Percentiles rank a stretch among this genome's conserved stretches.
Evolutionary conservation across 53 echinoderm and acorn worm genomes (phyloP).

Genomic region (Pentamera pediparva): DNA sequence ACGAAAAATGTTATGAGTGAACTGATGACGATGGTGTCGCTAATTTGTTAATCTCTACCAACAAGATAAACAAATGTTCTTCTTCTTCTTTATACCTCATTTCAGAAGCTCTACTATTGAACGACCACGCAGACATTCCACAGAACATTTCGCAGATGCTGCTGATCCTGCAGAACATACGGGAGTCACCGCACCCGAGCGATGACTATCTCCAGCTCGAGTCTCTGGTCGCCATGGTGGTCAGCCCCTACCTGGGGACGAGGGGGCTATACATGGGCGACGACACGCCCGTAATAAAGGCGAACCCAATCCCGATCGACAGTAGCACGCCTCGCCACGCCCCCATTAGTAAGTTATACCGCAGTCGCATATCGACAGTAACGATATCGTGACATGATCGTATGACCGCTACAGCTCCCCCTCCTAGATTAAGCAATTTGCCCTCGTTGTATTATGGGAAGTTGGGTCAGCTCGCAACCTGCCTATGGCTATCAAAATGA

Average conservation of each 20-base stretch:
- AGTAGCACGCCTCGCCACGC: background rate
- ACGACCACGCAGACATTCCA: constrained; percentile 54
- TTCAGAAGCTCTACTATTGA: constrained; percentile 71
- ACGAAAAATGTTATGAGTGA: no score
- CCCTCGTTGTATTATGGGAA: background rate
- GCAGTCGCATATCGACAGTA: constrained; percentile 8
- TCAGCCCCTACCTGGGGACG: constrained; percentile 84
- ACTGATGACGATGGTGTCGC: no score
- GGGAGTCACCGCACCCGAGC: constrained; percentile 54
- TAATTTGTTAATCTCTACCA: no score
- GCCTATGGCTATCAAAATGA: no score
- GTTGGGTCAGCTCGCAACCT: no score
- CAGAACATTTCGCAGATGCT: constrained; percentile 81
- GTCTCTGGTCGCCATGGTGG: constrained; percentile 72
- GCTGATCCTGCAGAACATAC: constrained; percentile 84
- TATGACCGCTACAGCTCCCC: background rate
- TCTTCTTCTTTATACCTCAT: background rate
- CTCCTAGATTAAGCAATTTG: background rate
- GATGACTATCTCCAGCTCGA: constrained; percentile 79
- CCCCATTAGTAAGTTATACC: constrained; percentile 27
- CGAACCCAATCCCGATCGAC: constrained; percentile 13
- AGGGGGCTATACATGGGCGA: constrained; percentile 82
- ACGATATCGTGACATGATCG: constrained; percentile 13
- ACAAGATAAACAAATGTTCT: no score
- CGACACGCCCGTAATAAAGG: constrained; percentile 63